Conservation (phyloP, 2,797 vertebrate species). For the Phalanger gymnotis region DNA sequence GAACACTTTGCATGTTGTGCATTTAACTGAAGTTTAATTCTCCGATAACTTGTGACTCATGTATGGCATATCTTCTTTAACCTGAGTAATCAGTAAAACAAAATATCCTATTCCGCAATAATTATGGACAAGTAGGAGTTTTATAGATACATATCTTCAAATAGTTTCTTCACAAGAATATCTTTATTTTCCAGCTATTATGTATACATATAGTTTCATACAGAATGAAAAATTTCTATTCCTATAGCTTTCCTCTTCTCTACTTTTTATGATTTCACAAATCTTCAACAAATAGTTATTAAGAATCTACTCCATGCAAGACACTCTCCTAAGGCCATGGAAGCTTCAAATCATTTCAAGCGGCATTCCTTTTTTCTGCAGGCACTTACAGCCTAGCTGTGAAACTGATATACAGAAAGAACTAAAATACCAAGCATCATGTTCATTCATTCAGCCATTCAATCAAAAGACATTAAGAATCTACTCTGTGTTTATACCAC, state of each 20-base stretch:
- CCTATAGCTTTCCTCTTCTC: neutral
- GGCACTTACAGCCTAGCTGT: neutral
- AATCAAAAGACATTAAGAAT: neutral
- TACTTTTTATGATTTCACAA: conserved; percentile 2
- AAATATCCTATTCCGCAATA: neutral
- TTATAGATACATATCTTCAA: neutral
- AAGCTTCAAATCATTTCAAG: neutral
- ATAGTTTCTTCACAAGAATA: neutral
- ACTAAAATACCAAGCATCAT: neutral
- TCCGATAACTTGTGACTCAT: neutral
- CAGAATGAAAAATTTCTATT: conserved; percentile 19
- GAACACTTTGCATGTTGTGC: neutral
- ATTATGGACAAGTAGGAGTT: neutral
- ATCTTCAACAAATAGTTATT: neutral
- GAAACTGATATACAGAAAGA: neutral
- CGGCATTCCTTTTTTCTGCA: neutral
- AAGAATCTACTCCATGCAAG: neutral
- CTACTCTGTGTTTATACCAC: neutral
- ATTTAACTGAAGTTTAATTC: neutral
- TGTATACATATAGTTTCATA: neutral
- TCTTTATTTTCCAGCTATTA: neutral
- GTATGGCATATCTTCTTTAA: neutral
- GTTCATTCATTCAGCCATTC: neutral
- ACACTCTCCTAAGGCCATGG: neutral
- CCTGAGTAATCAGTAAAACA: neutral